These are phyloP conservation scores for Rhinoderma darwinii DNA, from an alignment of 2,113 vertebrate species.

Conservation along the genomic window DNA sequence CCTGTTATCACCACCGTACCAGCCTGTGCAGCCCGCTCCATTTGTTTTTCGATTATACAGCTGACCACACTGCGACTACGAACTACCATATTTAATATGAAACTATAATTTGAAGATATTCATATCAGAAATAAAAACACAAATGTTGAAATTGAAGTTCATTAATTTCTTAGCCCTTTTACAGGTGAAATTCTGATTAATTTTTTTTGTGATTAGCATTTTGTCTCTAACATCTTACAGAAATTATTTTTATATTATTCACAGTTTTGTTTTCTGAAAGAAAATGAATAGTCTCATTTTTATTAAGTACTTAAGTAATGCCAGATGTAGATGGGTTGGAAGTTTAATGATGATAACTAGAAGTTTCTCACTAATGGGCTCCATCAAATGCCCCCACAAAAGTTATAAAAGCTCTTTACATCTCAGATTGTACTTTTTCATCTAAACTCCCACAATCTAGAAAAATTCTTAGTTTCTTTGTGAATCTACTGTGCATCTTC, in stretches of 20 bases:
- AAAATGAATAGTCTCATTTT: background rate
- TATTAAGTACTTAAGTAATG: too few relatives aligned
- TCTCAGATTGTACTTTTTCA: background rate
- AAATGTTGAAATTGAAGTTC: background rate
- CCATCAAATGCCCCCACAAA: background rate
- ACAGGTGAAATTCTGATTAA: background rate
- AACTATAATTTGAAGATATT: background rate
- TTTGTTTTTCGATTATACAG: too few relatives aligned
- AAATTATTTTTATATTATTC: background rate
- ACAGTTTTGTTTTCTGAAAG: background rate
- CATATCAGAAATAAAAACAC: background rate
- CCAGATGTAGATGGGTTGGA: background rate
- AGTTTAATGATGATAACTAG: background rate
- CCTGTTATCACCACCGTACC: too few relatives aligned
- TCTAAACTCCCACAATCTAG: background rate
- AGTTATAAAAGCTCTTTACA: background rate
- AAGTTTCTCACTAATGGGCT: background rate
- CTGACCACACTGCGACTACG: too few relatives aligned
- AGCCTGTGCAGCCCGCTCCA: too few relatives aligned
- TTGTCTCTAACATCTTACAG: background rate
- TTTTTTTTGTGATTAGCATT: background rate
- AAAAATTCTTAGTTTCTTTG: background rate
- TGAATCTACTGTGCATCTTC: background rate
- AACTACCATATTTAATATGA: background rate
- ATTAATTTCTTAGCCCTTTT: background rate